These are phyloP conservation scores for Nebria brevicollis DNA, from an alignment of 2,888 invertebrate species.

Conservation along the genomic window DNA sequence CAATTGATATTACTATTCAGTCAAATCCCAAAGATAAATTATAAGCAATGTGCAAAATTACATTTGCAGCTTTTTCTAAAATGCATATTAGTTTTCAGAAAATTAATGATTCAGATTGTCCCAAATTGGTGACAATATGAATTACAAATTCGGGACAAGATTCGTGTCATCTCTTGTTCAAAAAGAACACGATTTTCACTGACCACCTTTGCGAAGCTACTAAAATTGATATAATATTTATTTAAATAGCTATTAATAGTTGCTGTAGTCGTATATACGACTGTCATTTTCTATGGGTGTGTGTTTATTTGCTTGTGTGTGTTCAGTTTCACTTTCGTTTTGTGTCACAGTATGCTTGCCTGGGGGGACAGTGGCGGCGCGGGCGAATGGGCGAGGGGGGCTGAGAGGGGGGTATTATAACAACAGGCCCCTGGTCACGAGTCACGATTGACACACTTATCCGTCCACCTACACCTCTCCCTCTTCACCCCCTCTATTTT, in stretches of 20 bases:
- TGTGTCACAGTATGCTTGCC: background rate
- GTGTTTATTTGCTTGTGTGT: background rate
- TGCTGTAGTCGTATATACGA: background rate
- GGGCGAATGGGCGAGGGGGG: conserved; percentile 10
- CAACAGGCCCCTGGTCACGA: conserved; percentile 20
- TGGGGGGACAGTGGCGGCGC: conserved; percentile 6
- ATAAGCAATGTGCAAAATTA: background rate
- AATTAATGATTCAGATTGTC: too few relatives aligned
- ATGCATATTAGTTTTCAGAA: too few relatives aligned
- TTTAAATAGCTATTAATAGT: background rate
- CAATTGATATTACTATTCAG: background rate
- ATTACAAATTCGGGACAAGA: background rate
- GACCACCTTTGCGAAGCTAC: background rate
- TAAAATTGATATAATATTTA: background rate
- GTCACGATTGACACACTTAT: conserved; percentile 44
- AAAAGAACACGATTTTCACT: background rate
- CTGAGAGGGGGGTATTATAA: conserved; percentile 10
- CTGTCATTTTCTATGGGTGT: background rate
- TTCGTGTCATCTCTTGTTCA: background rate
- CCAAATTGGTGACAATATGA: too few relatives aligned
- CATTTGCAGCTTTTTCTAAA: background rate
- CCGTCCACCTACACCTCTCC: conserved; percentile 35
- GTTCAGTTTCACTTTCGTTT: conserved; percentile 41
- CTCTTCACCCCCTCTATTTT: background rate
- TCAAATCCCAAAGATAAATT: background rate